A percentile compares a stretch with the other conserved stretches of the same genome.
Conservation (phyloP, 2,113 vertebrate species). For the Prochilodus magdalenae region DNA sequence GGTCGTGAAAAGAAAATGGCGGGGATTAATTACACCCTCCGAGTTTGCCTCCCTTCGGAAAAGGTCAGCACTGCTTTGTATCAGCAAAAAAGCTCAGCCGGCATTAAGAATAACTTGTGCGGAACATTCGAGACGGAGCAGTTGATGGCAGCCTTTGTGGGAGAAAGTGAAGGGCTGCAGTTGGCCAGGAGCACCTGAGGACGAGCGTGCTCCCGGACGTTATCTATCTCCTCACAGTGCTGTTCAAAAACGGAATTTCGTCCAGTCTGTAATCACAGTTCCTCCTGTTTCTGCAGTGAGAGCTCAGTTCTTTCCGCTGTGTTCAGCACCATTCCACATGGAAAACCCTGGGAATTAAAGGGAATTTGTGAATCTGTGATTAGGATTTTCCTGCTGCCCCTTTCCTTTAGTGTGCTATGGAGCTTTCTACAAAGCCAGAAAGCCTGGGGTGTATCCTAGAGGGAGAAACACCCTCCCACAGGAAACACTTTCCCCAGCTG, state of each 20-base stretch:
- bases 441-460: too few species aligned
- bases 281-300: not conserved
- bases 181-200: not conserved
- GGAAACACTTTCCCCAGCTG: too few species aligned
- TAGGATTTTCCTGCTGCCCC: too few species aligned
- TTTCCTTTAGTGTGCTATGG: too few species aligned
- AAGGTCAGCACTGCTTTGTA: conserved; percentile 43
- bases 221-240: too few species aligned
- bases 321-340: too few species aligned
- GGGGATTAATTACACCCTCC: conserved; percentile 26
- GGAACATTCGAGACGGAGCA: not conserved
- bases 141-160: not conserved
- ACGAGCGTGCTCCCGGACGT: not conserved
- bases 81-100: conserved; percentile 9
- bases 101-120: not conserved
- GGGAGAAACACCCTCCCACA: too few species aligned
- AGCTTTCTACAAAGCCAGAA: too few species aligned
- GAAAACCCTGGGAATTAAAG: too few species aligned
- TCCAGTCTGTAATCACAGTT: too few species aligned
- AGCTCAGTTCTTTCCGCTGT: not conserved
- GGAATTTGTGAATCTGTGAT: too few species aligned
- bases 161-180: not conserved
- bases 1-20: not conserved
- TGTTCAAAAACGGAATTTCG: too few species aligned
- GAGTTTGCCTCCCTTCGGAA: not conserved